These are phyloP conservation scores for Drosophila biarmipes DNA, from an alignment of 1,140 invertebrate genomes.

Conservation along the genomic window DNA sequence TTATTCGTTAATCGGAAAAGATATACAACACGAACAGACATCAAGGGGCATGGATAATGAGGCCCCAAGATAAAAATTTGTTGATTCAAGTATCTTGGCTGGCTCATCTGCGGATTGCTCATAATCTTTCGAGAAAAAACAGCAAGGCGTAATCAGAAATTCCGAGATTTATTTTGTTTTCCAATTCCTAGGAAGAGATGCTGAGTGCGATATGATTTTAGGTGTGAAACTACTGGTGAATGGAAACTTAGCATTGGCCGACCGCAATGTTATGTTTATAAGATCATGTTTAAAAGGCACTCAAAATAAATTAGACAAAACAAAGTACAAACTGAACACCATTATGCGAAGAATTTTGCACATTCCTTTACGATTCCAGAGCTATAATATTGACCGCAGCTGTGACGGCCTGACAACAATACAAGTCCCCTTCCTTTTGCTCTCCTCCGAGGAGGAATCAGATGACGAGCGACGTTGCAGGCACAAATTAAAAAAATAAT, in stretches of 20 bases:
- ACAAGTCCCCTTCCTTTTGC: background rate
- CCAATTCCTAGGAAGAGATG: background rate
- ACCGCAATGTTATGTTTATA: background rate
- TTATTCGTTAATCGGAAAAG: no score
- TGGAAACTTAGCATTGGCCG: background rate
- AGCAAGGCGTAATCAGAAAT: background rate
- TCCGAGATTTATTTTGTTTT: slow-evolving; percentile 4
- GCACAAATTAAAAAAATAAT: slow-evolving; percentile 59
- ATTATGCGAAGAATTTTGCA: no score
- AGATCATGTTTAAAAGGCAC: no score
- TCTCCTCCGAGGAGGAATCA: slow-evolving; percentile 15
- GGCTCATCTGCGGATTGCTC: background rate
- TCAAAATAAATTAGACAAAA: no score
- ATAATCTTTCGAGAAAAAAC: background rate
- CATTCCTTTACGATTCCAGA: background rate
- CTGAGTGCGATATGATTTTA: background rate
- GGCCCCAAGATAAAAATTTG: background rate
- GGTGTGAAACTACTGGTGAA: background rate
- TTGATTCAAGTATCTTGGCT: background rate
- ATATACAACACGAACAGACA: no score
- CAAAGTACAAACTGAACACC: no score
- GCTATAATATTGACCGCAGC: background rate
- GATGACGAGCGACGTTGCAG: slow-evolving; percentile 30
- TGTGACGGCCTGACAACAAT: slow-evolving; percentile 11
- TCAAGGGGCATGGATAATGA: no score